Percentiles rank a stretch among this genome's conserved stretches.
phyloP scores from a whole-genome alignment of 2,888 invertebrate species.

The Cylindroiulus punctatus region DNA sequence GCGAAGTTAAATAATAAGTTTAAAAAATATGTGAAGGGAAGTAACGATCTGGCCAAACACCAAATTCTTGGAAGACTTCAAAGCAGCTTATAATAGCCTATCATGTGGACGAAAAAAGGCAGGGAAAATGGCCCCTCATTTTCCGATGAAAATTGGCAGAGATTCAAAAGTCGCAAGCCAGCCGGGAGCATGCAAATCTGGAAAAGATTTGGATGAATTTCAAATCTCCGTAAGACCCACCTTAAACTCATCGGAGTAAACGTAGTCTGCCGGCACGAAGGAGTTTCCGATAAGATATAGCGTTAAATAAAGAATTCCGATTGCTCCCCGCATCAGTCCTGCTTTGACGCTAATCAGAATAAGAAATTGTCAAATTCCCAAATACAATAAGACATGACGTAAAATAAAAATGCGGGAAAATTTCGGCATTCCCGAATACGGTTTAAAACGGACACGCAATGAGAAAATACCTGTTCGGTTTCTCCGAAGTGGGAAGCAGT shows the following conservation, averaged over 20 bases:
- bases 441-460: background rate
- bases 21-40: background rate
- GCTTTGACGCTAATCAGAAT: constrained; percentile 66
- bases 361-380: background rate
- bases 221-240: constrained; percentile 62
- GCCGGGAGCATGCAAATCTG: background rate
- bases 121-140: background rate
- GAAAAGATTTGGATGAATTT: background rate
- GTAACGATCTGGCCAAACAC: background rate
- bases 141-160: background rate
- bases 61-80: background rate
- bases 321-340: constrained; percentile 72
- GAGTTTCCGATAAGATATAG: constrained; percentile 79
- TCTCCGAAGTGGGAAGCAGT: constrained; percentile 22
- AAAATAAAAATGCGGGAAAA: background rate
- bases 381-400: background rate
- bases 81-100: background rate
- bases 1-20: background rate
- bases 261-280: constrained; percentile 78
- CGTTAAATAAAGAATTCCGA: constrained; percentile 78
- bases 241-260: constrained; percentile 70
- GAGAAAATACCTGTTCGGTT: constrained; percentile 5
- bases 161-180: background rate
- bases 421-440: background rate
- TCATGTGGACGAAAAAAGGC: background rate